Evolutionary conservation across 1,140 invertebrate species (phyloP), one percentile per base, ranked within the genome.

Genomic region (Tetraneura akinire): DNA sequence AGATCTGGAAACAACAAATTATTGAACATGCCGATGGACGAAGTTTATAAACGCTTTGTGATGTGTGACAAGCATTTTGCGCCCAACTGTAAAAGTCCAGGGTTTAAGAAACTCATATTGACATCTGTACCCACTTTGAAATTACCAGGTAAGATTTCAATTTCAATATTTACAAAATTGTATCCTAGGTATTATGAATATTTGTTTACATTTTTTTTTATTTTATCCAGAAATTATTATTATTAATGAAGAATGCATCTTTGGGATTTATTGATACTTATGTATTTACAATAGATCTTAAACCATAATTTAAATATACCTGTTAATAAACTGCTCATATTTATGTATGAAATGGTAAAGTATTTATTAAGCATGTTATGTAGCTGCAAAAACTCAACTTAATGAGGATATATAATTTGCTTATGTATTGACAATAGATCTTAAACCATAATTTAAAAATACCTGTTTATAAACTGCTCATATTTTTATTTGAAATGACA

Each of bases 61-160:
- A 26, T 57, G 55, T 57, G 55, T 57, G 55, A 57, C 55, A 57
- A 26, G 55, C 55, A 57, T 55, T 55, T 55, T 55, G 53, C 53
- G 53, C 8, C 53, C 8, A 55, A n/a, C n/a, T 21, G n/a, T n/a
- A n/a, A n/a, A 23, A 23, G 53, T 55, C 21, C 53, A 21, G 53
- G 53, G 10, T 55, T 21, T 21, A 55, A 23, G n/a, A 55, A 55
- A n/a, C 53, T 55, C n/a, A 55, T 55, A 55, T 21, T 8, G 21
- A 55, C 8, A 23, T 23, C n/a, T 55, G 2, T 55, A 1, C 21
- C 53, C 10, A 55, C 53, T 55, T 55, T 55, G n/a, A 23, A 55
- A 21, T 55, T 55, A 55, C n/a, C 53, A 55, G n/a, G 53, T 55
- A 55, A 55, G 53, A 23, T 23, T 55, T 55, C 53, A 55, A 4